Evolutionary conservation across 2,888 invertebrate genomes (phyloP), one percentile per base, ranked within the genome.

Genomic region (Ophion ellenae): DNA sequence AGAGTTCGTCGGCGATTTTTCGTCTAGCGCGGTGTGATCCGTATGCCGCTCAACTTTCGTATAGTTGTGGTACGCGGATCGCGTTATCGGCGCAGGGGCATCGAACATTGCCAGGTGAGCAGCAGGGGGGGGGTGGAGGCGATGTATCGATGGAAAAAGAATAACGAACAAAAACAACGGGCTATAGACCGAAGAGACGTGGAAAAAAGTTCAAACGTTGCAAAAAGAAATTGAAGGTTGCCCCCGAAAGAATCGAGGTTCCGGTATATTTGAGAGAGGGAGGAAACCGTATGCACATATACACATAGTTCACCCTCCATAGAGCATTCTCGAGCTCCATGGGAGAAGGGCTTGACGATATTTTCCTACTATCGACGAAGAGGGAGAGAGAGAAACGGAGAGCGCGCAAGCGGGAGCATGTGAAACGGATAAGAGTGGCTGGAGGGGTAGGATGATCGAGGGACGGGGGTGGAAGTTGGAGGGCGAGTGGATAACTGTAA

Each of bases 401-500:
- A 79, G 64, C 36, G 77, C 81, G 86, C 14, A 80, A 86, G 77
- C 75, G 81, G 36, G 32, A 24, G 32, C 67, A 73, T 28, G 40
- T 28, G 75, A 84, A 84, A 84, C 81, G 83, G 81, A 83, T 73
- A 86, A 82, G 83, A 73, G 28, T 24, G 9, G 64, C 36, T 24
- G 10, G 71, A 80, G 64, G 53, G 53, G 53, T 14, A 69, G 47
- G 28, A 80, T 67, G 80, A 82, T 83, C 53, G 66, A 80, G 88
- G 86, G 86, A 85, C 67, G 82, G 83, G 77, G 83, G 85, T 87
- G 87, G 83, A 85, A 87, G 86, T 87, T 77, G 83, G 81, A 81
- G 87, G 81, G 91, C 88, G 92, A 91, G 91, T 91, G 91, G 92
- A 92, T 93, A 93, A 91, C 92, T 90, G 90, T 89, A 90, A 93